phyloP scores from a whole-genome alignment of 2,113 vertebrate species.

The Thunnus maccoyii region DNA sequence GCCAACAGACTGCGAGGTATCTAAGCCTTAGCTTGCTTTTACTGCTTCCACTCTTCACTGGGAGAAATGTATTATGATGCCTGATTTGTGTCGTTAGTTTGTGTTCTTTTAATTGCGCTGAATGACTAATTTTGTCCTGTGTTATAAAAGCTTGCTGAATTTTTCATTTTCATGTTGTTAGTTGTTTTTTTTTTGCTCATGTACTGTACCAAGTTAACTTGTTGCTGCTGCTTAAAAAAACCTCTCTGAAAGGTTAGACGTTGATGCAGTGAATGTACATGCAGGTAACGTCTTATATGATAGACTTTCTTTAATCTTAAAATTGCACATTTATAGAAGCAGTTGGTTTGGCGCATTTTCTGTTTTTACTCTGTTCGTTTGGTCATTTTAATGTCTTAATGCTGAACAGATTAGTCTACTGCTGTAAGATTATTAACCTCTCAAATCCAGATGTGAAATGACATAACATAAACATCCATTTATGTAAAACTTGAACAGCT shows the following conservation, averaged over 20 bases:
- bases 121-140: constrained; percentile 20
- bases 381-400: constrained; percentile 44
- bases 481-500: constrained; percentile 9
- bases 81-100: constrained; percentile 47
- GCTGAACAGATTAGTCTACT: constrained; percentile 16
- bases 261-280: constrained; percentile 53
- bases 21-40: constrained; percentile 31
- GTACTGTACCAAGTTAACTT: constrained; percentile 25
- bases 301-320: constrained; percentile 21
- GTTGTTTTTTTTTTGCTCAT: not conserved
- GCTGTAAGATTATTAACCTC: constrained; percentile 19
- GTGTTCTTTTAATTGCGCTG: constrained; percentile 14
- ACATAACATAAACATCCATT: not conserved
- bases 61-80: constrained; percentile 38
- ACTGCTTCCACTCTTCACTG: constrained; percentile 38
- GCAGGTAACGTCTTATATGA: constrained; percentile 7
- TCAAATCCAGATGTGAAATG: constrained; percentile 13
- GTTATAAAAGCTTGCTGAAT: constrained; percentile 13
- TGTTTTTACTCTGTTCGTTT: constrained; percentile 30
- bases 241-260: constrained; percentile 19
- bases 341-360: constrained; percentile 15
- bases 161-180: not conserved
- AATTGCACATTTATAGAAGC: constrained; percentile 2
- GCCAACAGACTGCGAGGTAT: constrained; percentile 41
- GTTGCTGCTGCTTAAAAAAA: constrained; percentile 50